These are phyloP conservation scores for Sarcophaga variegata DNA, from an alignment of 2,888 invertebrate genomes.

Conservation along the genomic window DNA sequence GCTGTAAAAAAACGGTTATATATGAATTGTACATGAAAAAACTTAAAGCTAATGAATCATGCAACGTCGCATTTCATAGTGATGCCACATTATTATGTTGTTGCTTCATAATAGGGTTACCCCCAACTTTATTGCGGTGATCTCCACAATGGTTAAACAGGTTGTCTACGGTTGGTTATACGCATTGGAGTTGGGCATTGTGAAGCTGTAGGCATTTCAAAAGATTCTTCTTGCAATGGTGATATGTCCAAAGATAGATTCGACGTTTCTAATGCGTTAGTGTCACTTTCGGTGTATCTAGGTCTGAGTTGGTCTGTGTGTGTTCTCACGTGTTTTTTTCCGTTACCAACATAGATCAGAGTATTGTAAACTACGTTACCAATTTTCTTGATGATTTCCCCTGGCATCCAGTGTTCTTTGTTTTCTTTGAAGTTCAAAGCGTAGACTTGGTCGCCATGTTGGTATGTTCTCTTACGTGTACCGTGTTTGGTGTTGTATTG, in stretches of 20 bases:
- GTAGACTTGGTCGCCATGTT: slow-evolving; percentile 26
- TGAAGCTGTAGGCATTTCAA: neutral
- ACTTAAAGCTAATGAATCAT: too few relatives aligned
- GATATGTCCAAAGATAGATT: neutral
- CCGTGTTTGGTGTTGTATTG: slow-evolving; percentile 49
- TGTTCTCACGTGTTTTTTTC: too few relatives aligned
- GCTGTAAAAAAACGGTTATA: too few relatives aligned
- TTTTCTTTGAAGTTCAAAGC: slow-evolving; percentile 35
- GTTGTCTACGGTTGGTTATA: too few relatives aligned
- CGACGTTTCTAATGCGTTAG: neutral
- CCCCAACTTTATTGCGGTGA: slow-evolving; percentile 19
- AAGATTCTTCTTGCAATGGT: neutral
- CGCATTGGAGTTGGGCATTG: neutral
- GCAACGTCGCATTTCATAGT: too few relatives aligned
- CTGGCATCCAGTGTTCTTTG: slow-evolving; percentile 18
- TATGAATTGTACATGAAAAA: too few relatives aligned
- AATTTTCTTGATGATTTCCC: neutral
- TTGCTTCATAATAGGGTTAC: neutral
- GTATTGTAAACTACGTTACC: too few relatives aligned
- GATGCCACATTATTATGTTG: too few relatives aligned
- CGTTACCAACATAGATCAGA: too few relatives aligned
- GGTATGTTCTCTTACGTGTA: neutral
- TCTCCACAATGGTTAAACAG: neutral
- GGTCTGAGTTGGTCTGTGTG: too few relatives aligned
- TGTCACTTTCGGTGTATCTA: too few relatives aligned